Evolutionary conservation across 30 jellyfish, hydroid and myxozoan genomes (phyloP), one percentile per base, ranked within the genome.

Genomic region (Turritopsis dohrnii): DNA sequence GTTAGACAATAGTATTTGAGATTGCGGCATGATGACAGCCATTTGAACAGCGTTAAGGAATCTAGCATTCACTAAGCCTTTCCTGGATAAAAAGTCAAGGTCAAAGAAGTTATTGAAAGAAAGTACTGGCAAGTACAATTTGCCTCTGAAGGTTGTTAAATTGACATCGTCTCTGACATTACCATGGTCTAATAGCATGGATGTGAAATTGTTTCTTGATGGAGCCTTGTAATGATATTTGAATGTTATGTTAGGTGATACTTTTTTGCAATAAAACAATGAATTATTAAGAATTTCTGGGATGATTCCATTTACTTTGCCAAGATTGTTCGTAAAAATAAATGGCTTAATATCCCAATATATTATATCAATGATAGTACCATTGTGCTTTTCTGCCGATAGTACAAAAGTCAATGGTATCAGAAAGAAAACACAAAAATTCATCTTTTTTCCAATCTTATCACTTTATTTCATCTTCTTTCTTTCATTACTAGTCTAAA

Each of bases 291-390:
- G 7, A 66, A 66, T 21, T 17, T 66, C 17, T 21, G 76, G 29
- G 17, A 66, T 21, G 27, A 66, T 66, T 26, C 76, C 76, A 66
- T 66, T 17, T 3, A 21, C 29, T 66, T 21, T 17, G 17, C 17
- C 17, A 17, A 3, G 8, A 21, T 66, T 1, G 17, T 66, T 66
- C 8, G 76, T 66, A 66, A 21, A 66, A 21, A 66, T 21, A 66
- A 21, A 66, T 21, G 76, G 76, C 29, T 66, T 66, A 8, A 66
- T 66, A 9, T 66, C 76, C 76, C 76, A 66, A 26, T 66, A 66
- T 66, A 66, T 17, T 3, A 66, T 17, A 66, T 66, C 60, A 41
- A 41, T 41, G 60, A 13, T 13, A 41, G 13, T 41, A 13, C 9
- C 60, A 41, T 41, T 41, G 13, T 13, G 13, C 9, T 13, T 41